phyloP scores from a whole-genome alignment of 2,113 vertebrate species.

The Percina caprodes region DNA sequence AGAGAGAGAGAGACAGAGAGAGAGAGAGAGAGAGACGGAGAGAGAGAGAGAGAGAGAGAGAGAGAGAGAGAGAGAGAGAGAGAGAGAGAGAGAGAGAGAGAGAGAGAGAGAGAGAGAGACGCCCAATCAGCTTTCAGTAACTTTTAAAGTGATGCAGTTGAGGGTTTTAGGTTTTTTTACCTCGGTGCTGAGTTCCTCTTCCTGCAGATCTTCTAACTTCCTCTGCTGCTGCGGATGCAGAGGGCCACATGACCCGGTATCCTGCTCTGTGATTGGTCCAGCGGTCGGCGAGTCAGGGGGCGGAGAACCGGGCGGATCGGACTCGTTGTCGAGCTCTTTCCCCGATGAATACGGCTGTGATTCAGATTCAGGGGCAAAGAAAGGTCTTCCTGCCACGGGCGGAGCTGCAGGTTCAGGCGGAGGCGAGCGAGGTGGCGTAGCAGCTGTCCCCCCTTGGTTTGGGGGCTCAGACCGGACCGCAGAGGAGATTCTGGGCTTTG shows the following conservation, averaged over 20 bases:
- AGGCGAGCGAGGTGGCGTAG: slow-evolving; percentile 24
- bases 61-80: too few species aligned
- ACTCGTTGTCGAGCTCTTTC: neutral
- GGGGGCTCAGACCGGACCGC: neutral
- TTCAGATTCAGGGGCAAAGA: neutral
- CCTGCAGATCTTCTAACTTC: neutral
- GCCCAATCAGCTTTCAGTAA: neutral
- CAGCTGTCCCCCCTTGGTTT: neutral
- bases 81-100: too few species aligned
- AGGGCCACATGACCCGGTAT: slow-evolving; percentile 5
- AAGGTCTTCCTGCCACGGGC: neutral
- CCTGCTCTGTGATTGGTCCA: slow-evolving; percentile 39
- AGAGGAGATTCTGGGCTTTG: slow-evolving; percentile 53
- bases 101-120: neutral
- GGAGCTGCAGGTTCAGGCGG: slow-evolving; percentile 19
- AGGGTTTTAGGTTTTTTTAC: slow-evolving; percentile 1
- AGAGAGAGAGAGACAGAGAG: too few species aligned
- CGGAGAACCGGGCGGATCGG: slow-evolving; percentile 4
- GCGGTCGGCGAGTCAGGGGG: neutral
- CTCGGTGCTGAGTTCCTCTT: slow-evolving; percentile 14
- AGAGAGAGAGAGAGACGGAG: too few species aligned
- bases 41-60: too few species aligned
- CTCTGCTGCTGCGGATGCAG: neutral
- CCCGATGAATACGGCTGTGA: neutral
- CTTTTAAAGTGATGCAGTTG: neutral